Evolutionary conservation across 37 sponge, comb jelly and placozoan species (phyloP).

Genomic region (Corticium candelabrum): DNA sequence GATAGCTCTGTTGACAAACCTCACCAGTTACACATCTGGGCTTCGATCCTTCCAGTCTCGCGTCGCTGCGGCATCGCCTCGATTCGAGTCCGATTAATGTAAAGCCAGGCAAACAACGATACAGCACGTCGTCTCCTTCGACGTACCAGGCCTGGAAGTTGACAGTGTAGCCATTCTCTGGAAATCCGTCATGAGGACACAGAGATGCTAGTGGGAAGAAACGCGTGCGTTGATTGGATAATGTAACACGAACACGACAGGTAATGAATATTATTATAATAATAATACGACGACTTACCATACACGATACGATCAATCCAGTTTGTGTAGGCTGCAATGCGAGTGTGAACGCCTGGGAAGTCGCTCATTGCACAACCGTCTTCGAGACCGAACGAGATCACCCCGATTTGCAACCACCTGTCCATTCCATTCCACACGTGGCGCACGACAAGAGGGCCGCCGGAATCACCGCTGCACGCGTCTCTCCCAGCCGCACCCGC

Average conservation of each 20-base stretch:
- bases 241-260: no score
- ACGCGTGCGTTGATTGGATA: no score
- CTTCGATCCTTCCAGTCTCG: neutral
- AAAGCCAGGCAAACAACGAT: neutral
- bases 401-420: neutral
- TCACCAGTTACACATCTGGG: no score
- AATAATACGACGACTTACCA: neutral
- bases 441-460: neutral
- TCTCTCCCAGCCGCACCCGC: neutral
- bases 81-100: neutral
- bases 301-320: neutral
- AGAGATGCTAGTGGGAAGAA: neutral
- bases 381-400: neutral
- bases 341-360: neutral
- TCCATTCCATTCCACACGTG: neutral
- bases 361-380: neutral
- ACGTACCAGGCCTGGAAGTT: neutral
- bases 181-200: neutral
- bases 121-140: neutral
- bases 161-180: neutral
- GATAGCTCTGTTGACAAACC: no score
- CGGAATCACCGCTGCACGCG: conserved; percentile 1
- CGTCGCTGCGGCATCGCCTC: neutral
- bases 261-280: neutral
- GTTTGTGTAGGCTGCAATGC: neutral